Percentiles rank a stretch among this genome's conserved stretches.
phyloP scores from a whole-genome alignment of 2,797 vertebrate species.

The Scyliorhinus canicula region DNA sequence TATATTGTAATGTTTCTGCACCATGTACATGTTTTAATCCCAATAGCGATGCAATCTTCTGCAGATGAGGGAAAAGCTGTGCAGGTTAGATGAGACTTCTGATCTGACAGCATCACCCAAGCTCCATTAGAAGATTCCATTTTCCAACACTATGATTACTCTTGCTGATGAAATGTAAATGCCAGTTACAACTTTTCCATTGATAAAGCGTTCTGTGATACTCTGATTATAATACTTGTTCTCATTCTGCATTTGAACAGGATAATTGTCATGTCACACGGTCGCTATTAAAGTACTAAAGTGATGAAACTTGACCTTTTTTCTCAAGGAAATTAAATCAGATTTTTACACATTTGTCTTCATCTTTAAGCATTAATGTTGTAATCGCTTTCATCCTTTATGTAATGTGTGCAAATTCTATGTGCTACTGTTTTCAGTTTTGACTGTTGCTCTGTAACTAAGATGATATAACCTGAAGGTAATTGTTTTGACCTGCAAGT shows the following conservation, averaged over 20 bases:
- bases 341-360: neutral
- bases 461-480: neutral
- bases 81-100: neutral
- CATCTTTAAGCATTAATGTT: neutral
- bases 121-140: neutral
- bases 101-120: neutral
- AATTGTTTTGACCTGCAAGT: neutral
- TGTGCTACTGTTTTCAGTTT: neutral
- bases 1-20: neutral
- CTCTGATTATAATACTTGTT: constrained; percentile 14
- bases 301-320: neutral
- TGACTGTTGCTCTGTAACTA: neutral
- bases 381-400: neutral
- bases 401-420: neutral
- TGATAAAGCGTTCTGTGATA: neutral
- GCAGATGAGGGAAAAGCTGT: neutral
- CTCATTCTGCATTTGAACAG: neutral
- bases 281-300: neutral
- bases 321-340: constrained; percentile 9
- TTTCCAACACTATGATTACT: neutral
- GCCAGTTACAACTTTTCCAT: neutral
- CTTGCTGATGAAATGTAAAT: neutral
- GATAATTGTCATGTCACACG: neutral
- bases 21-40: neutral
- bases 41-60: neutral